Evolutionary conservation across 2,113 vertebrate genomes (phyloP), one percentile per base, ranked within the genome.

Genomic region (Vidua macroura): DNA sequence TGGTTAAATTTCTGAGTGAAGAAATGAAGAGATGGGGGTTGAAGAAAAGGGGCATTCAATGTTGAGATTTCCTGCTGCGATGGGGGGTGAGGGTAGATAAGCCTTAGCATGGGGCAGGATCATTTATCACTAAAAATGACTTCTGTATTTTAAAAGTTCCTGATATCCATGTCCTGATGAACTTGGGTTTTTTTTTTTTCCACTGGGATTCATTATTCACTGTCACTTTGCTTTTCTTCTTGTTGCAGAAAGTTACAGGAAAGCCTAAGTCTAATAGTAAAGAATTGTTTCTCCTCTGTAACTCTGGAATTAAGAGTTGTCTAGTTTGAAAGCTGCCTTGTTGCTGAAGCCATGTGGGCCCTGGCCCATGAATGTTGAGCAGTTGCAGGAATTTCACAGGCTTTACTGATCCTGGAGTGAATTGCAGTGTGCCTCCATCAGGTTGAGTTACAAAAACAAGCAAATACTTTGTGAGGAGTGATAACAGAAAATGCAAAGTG

Each of bases 61-160:
- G 1, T 11, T 49, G 52, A n/a, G 16, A 8, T 80, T 46, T n/a
- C n/a, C 15, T 13, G 43, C 52, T 43, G 24, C 0, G 0, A 3
- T 14, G 21, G 8, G 22, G 21, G 43, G 11, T 4, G 7, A 63
- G 35, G 31, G 13, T 37, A 55, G 52, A 3, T 43, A 75, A 78
- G n/a, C 41, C 35, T 75, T 52, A 68, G n/a, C 43, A 20, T 15
- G 33, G n/a, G 19, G 43, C 27, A 68, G 15, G 22, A 35, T 58
- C 31, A 15, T 53, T 48, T 67, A 7, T 33, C 37, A 9, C 11
- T 68, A 39, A 48, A 63, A 74, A 7, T 28, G 8, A 15, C 70
- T 73, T 89, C 18, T 64, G 10, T 67, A 27, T 72, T 78, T 49
- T 33, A 37, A 33, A 84, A 33, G 17, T n/a, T 69, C 20, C 30